These are phyloP conservation scores for Torymus texanus DNA, from an alignment of 2,888 invertebrate species.

Conservation along the genomic window DNA sequence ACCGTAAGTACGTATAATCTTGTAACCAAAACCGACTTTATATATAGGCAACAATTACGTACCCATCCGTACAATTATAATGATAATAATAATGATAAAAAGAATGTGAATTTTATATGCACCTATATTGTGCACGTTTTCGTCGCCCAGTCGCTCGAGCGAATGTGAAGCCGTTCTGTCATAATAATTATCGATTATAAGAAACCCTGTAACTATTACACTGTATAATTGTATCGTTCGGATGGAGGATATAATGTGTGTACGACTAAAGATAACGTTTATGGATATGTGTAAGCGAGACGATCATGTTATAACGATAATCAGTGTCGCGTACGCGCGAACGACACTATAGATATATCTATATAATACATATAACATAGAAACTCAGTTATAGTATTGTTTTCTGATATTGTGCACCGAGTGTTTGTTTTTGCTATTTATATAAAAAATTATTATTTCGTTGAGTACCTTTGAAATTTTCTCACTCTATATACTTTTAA, in stretches of 20 bases:
- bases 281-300: conserved; percentile 6
- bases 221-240: conserved; percentile 31
- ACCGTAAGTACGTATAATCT: conserved; percentile 40
- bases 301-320: conserved; percentile 20
- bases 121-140: conserved; percentile 36
- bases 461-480: no score
- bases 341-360: neutral
- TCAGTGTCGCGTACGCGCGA: conserved; percentile 27
- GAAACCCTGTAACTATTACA: conserved; percentile 29
- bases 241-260: conserved; percentile 1
- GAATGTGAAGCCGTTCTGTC: conserved; percentile 18
- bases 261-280: conserved; percentile 42
- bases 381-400: conserved; percentile 60
- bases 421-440: conserved; percentile 32
- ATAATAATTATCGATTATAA: conserved; percentile 30
- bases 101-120: conserved; percentile 35
- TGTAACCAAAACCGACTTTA: conserved; percentile 39
- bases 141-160: neutral
- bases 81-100: conserved; percentile 1
- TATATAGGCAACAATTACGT: conserved; percentile 15
- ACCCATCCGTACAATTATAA: neutral
- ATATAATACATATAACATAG: conserved; percentile 10
- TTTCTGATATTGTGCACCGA: conserved; percentile 55
- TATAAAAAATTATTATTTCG: neutral
- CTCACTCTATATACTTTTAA: no score